These are phyloP conservation scores for Trialeurodes vaporariorum DNA, from an alignment of 1,140 invertebrate species.

Conservation along the genomic window DNA sequence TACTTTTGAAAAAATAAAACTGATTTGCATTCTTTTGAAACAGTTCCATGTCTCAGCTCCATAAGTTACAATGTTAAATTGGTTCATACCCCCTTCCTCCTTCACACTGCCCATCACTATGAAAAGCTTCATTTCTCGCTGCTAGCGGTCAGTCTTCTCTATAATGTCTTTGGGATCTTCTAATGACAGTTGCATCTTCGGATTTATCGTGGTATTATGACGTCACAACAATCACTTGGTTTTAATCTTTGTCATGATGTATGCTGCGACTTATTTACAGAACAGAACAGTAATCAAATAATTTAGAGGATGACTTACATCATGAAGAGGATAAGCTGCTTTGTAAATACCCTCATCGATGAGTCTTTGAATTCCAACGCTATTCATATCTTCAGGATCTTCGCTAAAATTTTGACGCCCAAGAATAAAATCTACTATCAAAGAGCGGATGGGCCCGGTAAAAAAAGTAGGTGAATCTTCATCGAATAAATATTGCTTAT, in stretches of 20 bases:
- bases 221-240: constrained; percentile 11
- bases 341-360: constrained; percentile 62
- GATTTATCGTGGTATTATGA: too few species aligned
- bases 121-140: too few species aligned
- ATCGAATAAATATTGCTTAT: constrained; percentile 48
- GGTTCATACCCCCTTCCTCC: too few species aligned
- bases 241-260: constrained; percentile 15
- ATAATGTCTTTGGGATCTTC: too few species aligned
- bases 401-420: constrained; percentile 70
- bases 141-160: too few species aligned
- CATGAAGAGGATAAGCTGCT: constrained; percentile 82
- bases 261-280: constrained; percentile 12
- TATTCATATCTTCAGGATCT: constrained; percentile 49
- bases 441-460: constrained; percentile 65
- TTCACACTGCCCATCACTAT: too few species aligned
- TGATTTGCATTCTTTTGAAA: too few species aligned
- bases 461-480: constrained; percentile 70
- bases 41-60: too few species aligned
- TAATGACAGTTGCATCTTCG: too few species aligned
- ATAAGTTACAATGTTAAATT: too few species aligned
- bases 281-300: constrained; percentile 4
- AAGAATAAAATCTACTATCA: constrained; percentile 85
- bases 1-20: too few species aligned
- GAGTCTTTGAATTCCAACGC: constrained; percentile 74
- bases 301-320: constrained; percentile 47